Percentiles rank a stretch among this genome's conserved stretches.
phyloP scores from a whole-genome alignment of 2,888 invertebrate genomes.

The Suillia variegata region DNA sequence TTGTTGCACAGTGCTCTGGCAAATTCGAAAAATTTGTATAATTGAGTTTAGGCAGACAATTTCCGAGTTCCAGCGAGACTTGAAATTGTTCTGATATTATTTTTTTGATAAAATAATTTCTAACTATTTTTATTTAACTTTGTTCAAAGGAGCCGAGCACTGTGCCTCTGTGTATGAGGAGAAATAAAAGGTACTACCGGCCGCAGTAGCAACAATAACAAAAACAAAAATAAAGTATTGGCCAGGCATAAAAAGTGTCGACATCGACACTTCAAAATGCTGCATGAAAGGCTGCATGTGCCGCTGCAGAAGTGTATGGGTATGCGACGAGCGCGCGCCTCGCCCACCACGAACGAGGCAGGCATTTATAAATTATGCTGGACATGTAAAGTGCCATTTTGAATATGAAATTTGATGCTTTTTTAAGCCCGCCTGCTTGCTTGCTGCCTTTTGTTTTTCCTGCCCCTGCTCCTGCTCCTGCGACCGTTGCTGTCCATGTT shows the following conservation, averaged over 20 bases:
- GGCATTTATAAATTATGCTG: constrained; percentile 61
- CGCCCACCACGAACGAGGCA: constrained; percentile 13
- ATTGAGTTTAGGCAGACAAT: no score
- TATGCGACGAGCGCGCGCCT: background rate
- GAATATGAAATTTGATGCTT: constrained; percentile 61
- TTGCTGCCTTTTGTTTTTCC: background rate
- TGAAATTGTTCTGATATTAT: no score
- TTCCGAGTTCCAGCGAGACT: no score
- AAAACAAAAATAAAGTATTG: background rate
- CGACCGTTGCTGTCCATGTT: background rate
- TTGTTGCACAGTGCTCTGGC: background rate
- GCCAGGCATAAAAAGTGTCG: constrained; percentile 34
- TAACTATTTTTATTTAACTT: no score
- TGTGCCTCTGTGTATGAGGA: no score
- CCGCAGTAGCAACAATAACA: no score
- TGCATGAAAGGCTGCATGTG: background rate
- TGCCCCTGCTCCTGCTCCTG: background rate
- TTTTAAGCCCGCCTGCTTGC: constrained; percentile 47
- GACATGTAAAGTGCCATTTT: constrained; percentile 61
- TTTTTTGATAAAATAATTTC: no score
- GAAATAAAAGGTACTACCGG: background rate
- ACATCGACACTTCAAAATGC: constrained; percentile 51
- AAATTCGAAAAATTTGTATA: no score
- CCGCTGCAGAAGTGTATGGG: background rate
- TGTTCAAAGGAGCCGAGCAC: no score